Conservation (phyloP, 1,140 invertebrate species). For the Tetranychus cinnabarinus region DNA sequence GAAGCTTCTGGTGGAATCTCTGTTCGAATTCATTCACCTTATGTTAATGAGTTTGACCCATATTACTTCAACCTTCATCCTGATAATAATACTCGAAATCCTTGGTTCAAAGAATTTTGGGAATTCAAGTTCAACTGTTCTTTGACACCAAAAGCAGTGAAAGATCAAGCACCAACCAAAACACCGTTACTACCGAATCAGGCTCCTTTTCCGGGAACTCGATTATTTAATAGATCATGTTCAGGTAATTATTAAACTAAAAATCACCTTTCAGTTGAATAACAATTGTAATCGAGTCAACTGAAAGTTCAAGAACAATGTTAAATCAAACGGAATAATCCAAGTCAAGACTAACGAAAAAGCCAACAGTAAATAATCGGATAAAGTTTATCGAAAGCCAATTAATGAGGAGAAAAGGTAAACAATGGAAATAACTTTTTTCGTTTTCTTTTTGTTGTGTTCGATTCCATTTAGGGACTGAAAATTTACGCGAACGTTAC, state of each 20-base stretch:
- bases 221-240: neutral
- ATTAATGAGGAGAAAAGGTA: too few species aligned
- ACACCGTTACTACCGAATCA: neutral
- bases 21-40: conserved; percentile 44
- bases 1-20: conserved; percentile 46
- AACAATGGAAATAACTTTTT: too few species aligned
- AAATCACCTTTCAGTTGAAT: too few species aligned
- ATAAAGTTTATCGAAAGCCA: too few species aligned
- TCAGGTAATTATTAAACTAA: neutral
- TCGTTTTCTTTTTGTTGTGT: too few species aligned
- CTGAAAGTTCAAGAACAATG: too few species aligned
- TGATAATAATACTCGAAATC: conserved; percentile 35
- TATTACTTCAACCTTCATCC: conserved; percentile 42
- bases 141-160: conserved; percentile 14
- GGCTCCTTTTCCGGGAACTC: neutral
- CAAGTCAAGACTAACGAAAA: too few species aligned
- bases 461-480: too few species aligned
- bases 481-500: conserved; percentile 16
- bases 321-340: too few species aligned
- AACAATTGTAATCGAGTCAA: too few species aligned
- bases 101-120: conserved; percentile 55
- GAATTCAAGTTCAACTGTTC: conserved; percentile 39
- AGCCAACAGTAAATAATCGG: too few species aligned
- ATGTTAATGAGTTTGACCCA: conserved; percentile 36
- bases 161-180: neutral